Evolutionary conservation across 2,797 vertebrate species (phyloP).

Genomic region (Pangasius larnaudii): DNA sequence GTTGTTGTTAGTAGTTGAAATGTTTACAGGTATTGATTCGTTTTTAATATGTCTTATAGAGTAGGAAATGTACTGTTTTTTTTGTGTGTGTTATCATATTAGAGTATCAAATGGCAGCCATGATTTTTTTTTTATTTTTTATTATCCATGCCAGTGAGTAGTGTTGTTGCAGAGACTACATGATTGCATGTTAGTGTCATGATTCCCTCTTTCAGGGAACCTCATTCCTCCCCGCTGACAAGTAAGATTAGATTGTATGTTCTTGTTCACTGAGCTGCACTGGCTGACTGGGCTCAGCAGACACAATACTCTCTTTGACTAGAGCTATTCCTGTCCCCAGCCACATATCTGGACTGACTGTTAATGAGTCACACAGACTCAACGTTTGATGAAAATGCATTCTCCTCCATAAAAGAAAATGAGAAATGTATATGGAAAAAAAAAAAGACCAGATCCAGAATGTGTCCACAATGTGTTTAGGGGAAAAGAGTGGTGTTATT

Average conservation of each 20-base stretch:
- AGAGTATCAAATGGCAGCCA: background rate
- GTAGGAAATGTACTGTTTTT: background rate
- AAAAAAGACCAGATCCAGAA: background rate
- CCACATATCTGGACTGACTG: slow-evolving; percentile 28
- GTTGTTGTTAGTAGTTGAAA: background rate
- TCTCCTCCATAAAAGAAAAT: slow-evolving; percentile 12
- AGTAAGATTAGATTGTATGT: slow-evolving; percentile 32
- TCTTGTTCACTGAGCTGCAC: slow-evolving; percentile 29
- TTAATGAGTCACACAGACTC: slow-evolving; percentile 45
- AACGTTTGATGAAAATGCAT: background rate
- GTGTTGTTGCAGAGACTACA: background rate
- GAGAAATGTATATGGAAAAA: slow-evolving; percentile 2
- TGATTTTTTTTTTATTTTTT: background rate
- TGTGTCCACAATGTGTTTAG: slow-evolving; percentile 8
- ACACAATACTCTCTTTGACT: slow-evolving; percentile 32
- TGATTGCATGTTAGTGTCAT: slow-evolving; percentile 24
- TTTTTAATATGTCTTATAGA: background rate
- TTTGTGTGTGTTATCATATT: background rate
- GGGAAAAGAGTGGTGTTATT: too few relatives aligned
- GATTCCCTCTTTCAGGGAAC: background rate
- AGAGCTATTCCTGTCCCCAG: slow-evolving; percentile 34
- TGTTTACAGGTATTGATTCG: background rate
- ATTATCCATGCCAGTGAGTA: background rate
- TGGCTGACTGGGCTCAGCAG: slow-evolving; percentile 21
- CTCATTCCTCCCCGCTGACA: slow-evolving; percentile 7